Evolutionary conservation across 1,140 invertebrate species (phyloP).

Genomic region (Homarus americanus): DNA sequence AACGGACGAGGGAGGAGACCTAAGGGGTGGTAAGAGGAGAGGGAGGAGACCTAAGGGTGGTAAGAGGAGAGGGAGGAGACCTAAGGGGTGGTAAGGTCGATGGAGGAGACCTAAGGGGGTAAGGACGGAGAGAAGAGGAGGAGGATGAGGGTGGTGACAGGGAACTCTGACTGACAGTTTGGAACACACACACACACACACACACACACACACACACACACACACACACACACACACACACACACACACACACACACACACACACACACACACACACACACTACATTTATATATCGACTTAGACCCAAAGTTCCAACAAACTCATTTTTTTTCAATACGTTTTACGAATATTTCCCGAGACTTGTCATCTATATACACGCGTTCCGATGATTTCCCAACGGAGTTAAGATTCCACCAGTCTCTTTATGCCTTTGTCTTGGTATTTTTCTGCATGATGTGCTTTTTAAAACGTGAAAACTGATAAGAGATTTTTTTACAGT

Average conservation of each 20-base stretch:
- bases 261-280: conserved; percentile 32
- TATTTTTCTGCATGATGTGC: neutral
- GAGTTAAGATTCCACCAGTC: neutral
- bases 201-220: neutral
- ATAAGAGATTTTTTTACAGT: neutral
- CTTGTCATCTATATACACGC: neutral
- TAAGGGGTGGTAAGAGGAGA: too few species aligned
- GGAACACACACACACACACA: neutral
- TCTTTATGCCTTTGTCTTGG: neutral
- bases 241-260: conserved; percentile 16
- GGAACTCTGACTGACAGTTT: too few species aligned
- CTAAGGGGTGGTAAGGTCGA: too few species aligned
- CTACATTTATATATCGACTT: too few species aligned
- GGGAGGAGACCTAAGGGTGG: too few species aligned
- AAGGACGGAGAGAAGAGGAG: neutral
- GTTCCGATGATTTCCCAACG: neutral
- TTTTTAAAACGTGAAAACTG: neutral
- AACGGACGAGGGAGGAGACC: too few species aligned
- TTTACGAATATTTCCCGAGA: too few species aligned
- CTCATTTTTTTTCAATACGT: neutral
- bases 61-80: too few species aligned
- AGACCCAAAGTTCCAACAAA: too few species aligned
- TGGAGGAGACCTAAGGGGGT: too few species aligned
- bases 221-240: conserved; percentile 33
- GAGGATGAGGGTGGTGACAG: neutral